A percentile compares a stretch with the other conserved stretches of the same genome.
These are phyloP conservation scores for Sycobia sp. DNA, from an alignment of 1,140 invertebrate genomes.

Conservation along the genomic window DNA sequence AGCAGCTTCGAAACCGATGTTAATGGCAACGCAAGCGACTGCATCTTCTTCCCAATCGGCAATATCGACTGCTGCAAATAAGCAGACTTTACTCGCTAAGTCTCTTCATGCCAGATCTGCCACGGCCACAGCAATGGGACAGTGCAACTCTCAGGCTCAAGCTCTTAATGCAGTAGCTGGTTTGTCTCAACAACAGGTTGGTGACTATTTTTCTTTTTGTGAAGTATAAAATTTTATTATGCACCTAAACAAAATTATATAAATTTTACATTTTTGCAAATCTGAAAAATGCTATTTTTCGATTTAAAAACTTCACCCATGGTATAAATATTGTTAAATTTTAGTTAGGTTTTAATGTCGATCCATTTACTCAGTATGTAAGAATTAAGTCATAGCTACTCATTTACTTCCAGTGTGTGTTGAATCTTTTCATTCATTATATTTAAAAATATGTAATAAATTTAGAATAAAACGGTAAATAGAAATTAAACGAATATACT, in stretches of 20 bases:
- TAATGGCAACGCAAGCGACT: constrained; percentile 57
- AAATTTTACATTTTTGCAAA: background rate
- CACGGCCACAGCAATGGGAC: constrained; percentile 51
- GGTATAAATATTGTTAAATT: no score
- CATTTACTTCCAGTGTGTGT: no score
- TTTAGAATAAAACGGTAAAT: no score
- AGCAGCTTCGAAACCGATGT: constrained; percentile 57
- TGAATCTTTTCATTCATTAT: no score
- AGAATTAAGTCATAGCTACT: no score
- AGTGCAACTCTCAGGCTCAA: constrained; percentile 55
- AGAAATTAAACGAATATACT: no score
- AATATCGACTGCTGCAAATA: constrained; percentile 54
- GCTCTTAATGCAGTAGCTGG: constrained; percentile 51
- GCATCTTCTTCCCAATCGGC: constrained; percentile 50
- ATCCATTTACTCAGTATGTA: no score
- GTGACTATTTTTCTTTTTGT: constrained; percentile 29
- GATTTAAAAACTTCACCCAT: no score
- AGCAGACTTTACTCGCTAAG: constrained; percentile 59
- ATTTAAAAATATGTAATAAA: no score
- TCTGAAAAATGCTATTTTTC: no score
- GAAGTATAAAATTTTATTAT: background rate
- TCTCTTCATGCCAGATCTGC: constrained; percentile 54
- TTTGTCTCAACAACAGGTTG: constrained; percentile 59
- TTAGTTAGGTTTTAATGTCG: no score
- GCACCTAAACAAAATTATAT: background rate